Evolutionary conservation across 1,140 invertebrate genomes (phyloP).

Genomic region (Aradophagus sp.): DNA sequence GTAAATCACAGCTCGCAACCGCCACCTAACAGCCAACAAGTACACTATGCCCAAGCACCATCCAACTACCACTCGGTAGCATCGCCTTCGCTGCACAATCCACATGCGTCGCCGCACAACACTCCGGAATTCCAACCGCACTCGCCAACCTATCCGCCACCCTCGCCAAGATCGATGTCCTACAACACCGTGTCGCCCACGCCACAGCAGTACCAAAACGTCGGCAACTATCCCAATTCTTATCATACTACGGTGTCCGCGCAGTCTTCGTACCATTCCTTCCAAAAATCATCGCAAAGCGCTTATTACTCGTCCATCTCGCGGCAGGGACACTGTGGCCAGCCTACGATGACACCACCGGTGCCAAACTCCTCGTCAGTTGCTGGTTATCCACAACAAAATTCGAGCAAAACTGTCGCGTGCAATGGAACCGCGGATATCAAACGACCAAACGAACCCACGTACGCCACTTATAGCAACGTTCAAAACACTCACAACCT

Average conservation of each 20-base stretch:
- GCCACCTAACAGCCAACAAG: conserved; percentile 44
- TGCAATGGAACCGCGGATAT: conserved; percentile 64
- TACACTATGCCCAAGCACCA: conserved; percentile 56
- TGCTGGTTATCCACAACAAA: conserved; percentile 41
- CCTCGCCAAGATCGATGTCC: conserved; percentile 55
- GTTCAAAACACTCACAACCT: conserved; percentile 74
- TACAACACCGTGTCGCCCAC: conserved; percentile 53
- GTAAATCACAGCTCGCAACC: conserved; percentile 43
- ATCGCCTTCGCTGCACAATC: conserved; percentile 59
- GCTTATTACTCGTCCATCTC: conserved; percentile 45
- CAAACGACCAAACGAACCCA: conserved; percentile 54
- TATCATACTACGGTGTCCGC: conserved; percentile 57
- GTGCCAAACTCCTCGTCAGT: conserved; percentile 6
- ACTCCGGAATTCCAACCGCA: conserved; percentile 64
- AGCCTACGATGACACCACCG: conserved; percentile 28
- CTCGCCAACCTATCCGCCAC: conserved; percentile 69
- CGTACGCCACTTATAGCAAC: conserved; percentile 32
- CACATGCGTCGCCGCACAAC: conserved; percentile 63
- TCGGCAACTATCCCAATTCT: conserved; percentile 58
- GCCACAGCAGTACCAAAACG: conserved; percentile 63
- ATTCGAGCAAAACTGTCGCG: conserved; percentile 50
- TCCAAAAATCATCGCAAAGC: conserved; percentile 61
- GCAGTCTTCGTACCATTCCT: conserved; percentile 70
- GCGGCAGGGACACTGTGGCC: conserved; percentile 15
- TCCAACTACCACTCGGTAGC: conserved; percentile 52